Conservation (phyloP, 2,113 vertebrate genomes). For the Rhipidura dahli region DNA sequence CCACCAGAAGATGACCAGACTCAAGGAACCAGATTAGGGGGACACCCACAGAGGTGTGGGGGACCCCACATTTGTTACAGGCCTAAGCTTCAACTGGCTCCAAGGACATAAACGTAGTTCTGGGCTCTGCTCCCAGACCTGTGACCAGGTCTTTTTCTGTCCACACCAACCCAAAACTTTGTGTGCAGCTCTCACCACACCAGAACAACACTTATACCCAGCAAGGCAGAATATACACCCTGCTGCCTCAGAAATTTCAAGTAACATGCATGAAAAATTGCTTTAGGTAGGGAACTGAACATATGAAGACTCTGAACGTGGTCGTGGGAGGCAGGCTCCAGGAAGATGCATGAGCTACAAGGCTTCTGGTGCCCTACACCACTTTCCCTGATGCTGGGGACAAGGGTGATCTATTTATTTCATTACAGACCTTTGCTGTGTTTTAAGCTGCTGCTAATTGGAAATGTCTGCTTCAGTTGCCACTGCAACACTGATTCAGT, state of each 20-base stretch:
- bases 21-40: neutral
- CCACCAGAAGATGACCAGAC: neutral
- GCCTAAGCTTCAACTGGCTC: neutral
- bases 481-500: neutral
- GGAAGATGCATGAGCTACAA: neutral
- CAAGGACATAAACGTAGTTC: neutral
- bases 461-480: neutral
- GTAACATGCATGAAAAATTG: neutral
- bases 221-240: neutral
- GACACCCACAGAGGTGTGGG: neutral
- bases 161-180: neutral
- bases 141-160: neutral
- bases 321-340: neutral
- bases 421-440: neutral
- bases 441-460: conserved; percentile 28
- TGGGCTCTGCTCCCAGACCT: neutral
- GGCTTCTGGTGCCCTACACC: neutral
- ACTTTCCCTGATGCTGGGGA: neutral
- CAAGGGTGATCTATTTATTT: conserved; percentile 1
- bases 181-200: neutral
- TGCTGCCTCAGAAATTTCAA: neutral
- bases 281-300: neutral
- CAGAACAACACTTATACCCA: neutral
- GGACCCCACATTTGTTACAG: neutral
- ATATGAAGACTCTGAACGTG: neutral